A percentile compares a stretch with the other conserved stretches of the same genome.
Conservation (phyloP, 1,140 invertebrate genomes). For the Pogonus chalceus region DNA sequence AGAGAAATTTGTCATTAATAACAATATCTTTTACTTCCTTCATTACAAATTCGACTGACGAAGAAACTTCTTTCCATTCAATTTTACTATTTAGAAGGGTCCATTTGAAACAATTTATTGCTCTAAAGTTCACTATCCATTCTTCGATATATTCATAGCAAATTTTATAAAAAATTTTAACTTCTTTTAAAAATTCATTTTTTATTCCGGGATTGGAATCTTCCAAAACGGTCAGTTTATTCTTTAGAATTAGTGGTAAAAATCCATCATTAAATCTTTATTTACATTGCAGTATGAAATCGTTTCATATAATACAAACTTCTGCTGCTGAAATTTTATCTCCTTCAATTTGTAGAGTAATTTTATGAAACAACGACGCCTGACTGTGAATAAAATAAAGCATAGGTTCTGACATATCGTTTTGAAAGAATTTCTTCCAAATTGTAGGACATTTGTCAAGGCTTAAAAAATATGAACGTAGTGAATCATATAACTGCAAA, state of each 20-base stretch:
- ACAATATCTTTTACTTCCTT: constrained; percentile 15
- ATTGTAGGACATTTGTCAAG: constrained; percentile 18
- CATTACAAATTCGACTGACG: too few relatives aligned
- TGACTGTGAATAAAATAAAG: constrained; percentile 16
- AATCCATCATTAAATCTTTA: constrained; percentile 12
- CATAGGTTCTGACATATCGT: constrained; percentile 18
- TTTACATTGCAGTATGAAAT: constrained; percentile 14
- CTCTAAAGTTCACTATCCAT: constrained; percentile 14
- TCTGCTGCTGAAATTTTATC: constrained; percentile 13
- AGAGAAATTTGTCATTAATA: too few relatives aligned
- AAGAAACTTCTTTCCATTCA: too few relatives aligned
- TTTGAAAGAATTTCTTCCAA: constrained; percentile 16
- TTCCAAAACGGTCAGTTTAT: constrained; percentile 15
- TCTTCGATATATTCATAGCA: constrained; percentile 11
- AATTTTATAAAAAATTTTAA: constrained; percentile 14
- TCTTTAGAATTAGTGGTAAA: constrained; percentile 14
- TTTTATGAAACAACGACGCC: constrained; percentile 13
- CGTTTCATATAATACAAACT: constrained; percentile 11
- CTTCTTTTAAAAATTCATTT: constrained; percentile 15
- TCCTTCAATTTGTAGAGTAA: constrained; percentile 13
- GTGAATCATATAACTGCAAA: constrained; percentile 18
- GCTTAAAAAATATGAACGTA: constrained; percentile 19
- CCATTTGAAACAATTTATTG: too few relatives aligned
- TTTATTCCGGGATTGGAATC: constrained; percentile 13
- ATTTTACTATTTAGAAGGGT: too few relatives aligned